A percentile compares a stretch with the other conserved stretches of the same genome.
Conservation (phyloP, 92 coral and sea anemone genomes). For the Phymanthus crucifer region DNA sequence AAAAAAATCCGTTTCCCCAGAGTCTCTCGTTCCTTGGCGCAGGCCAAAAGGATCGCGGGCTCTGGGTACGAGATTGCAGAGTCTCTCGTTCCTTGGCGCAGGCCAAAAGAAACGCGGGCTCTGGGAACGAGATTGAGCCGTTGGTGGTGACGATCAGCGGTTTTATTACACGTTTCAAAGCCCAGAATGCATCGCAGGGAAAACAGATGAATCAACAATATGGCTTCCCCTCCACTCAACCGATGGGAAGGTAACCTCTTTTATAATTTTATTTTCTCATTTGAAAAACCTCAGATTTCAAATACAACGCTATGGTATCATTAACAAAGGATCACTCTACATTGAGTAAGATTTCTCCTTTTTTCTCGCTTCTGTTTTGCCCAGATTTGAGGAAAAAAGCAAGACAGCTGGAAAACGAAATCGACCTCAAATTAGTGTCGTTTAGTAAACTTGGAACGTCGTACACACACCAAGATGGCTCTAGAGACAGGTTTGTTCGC, state of each 20-base stretch:
- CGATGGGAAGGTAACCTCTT: conserved; percentile 87
- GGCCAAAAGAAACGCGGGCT: no score
- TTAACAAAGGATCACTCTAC: neutral
- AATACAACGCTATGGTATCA: neutral
- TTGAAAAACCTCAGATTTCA: neutral
- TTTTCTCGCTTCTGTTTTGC: neutral
- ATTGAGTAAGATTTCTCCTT: neutral
- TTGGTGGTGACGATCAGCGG: conserved; percentile 23
- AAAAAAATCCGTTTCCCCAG: no score
- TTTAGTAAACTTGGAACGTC: conserved; percentile 97
- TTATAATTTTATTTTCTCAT: conserved; percentile 15
- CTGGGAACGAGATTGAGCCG: no score
- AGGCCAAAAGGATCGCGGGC: no score
- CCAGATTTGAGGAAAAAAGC: conserved; percentile 94
- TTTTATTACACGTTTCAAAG: conserved; percentile 57
- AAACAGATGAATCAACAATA: conserved; percentile 80
- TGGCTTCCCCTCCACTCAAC: conserved; percentile 88
- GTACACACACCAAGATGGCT: conserved; percentile 85
- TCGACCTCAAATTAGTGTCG: conserved; percentile 93
- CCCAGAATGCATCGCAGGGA: conserved; percentile 63
- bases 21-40: no score
- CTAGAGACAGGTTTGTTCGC: conserved; percentile 60
- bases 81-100: no score
- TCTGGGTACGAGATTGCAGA: no score
- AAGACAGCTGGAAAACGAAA: conserved; percentile 95